These are phyloP conservation scores for Rhopalosiphum maidis DNA, from an alignment of 1,140 invertebrate genomes.

Conservation along the genomic window DNA sequence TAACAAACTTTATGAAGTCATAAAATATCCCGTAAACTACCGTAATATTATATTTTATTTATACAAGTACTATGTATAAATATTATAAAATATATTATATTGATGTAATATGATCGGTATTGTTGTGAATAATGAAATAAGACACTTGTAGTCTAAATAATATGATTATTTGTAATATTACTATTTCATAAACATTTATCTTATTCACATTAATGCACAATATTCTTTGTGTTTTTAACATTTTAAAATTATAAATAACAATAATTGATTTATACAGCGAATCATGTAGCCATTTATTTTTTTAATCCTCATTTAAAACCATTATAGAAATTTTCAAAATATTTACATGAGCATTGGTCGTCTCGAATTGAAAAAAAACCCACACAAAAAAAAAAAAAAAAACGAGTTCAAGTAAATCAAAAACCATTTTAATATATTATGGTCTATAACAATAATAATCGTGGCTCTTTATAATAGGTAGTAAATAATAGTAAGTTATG, in stretches of 20 bases:
- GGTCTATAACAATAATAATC: neutral
- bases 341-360: neutral
- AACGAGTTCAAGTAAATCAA: neutral
- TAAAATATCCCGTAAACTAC: neutral
- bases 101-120: neutral
- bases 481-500: neutral
- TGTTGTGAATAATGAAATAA: neutral
- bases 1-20: neutral
- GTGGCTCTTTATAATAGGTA: neutral
- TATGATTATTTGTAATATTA: neutral
- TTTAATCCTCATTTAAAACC: neutral
- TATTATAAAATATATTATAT: neutral
- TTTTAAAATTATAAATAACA: neutral
- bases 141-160: neutral
- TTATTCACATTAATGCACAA: neutral
- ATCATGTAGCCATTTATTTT: neutral
- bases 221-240: neutral
- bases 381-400: too few relatives aligned
- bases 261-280: neutral
- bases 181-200: neutral
- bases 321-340: neutral
- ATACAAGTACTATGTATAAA: neutral
- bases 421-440: neutral
- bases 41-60: neutral
- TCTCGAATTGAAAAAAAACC: too few relatives aligned